These are phyloP conservation scores for Beroe ovata DNA, from an alignment of 37 sponge, comb jelly and placozoan genomes.

Conservation along the genomic window DNA sequence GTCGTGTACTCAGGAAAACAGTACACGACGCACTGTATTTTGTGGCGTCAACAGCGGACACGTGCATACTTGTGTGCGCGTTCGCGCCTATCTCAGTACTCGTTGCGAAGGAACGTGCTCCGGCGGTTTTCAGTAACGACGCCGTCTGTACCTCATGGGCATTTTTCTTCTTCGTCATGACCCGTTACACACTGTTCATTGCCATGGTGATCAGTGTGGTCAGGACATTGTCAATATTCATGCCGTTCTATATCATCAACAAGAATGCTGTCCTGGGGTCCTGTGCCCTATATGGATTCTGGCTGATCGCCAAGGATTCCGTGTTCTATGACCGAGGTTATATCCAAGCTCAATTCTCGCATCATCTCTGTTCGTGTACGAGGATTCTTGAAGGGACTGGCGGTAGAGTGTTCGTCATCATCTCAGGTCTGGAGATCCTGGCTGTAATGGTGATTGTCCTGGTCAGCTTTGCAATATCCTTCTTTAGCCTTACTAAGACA, in stretches of 20 bases:
- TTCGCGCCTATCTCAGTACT: background rate
- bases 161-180: background rate
- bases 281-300: background rate
- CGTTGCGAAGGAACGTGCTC: background rate
- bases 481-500: background rate
- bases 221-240: background rate
- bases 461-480: background rate
- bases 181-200: background rate
- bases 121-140: too few relatives aligned
- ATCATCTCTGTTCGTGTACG: background rate
- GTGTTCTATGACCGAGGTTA: background rate
- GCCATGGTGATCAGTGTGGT: background rate
- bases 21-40: background rate
- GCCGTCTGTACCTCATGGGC: background rate
- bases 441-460: background rate
- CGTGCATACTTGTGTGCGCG: background rate
- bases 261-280: background rate
- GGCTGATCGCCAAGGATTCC: background rate
- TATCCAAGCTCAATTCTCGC: background rate
- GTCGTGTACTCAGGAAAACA: background rate
- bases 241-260: background rate
- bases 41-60: background rate
- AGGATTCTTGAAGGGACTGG: background rate
- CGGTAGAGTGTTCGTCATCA: background rate
- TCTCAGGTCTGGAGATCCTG: background rate